Base-by-base conservation (phyloP, 2,888 invertebrate species). In the Hirtodrosophila cameraria region DNA sequence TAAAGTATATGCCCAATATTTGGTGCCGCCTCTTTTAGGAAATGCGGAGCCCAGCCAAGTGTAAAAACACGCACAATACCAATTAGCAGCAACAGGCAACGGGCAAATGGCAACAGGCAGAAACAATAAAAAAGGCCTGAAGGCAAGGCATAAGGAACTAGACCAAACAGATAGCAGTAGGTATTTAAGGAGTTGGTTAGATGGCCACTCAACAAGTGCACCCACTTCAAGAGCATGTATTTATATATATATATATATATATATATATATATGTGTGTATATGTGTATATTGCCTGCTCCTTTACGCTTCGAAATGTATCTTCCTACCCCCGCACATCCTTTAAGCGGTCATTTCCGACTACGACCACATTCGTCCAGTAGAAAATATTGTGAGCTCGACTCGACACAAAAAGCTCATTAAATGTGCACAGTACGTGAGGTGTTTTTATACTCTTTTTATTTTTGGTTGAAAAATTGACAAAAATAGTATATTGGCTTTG, bases 341-440 rank as follows among this genome's bases (percentile, higher is more conserved):
- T 82, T 83, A 75, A 79, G 57, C 80, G 65, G 60, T 70, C 75
- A 80, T 75, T 86, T 86, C 84, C 82, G 84, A 67, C 86, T 64
- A 67, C 84, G 61, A 52, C 60, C 66, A 83, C 69, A 48, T 82
- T 86, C 86, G 82, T 84, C 75, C 80, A 66, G 63, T 39, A 62
- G 54, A 53, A 70, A 67, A 58, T 65, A 63, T 64, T 43, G 67
- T 63, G 42, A 35, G 45, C 65, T 48, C 7, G 9, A 33, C n/a
- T 46, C 42, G 38, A 30, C 54, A 71, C 59, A 72, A 80, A 72
- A 46, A 62, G 50, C 82, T 85, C 85, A 80, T 80, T 85, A 80
- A 81, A 78, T 62, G 82, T 78, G 61, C 45, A 52, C 65, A 65
- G 59, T 63, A 73, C 64, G 66, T 61, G 76, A 70, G 64, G 42